Conservation (phyloP, 64 coral and sea anemone species). For the Actinia equina region DNA sequence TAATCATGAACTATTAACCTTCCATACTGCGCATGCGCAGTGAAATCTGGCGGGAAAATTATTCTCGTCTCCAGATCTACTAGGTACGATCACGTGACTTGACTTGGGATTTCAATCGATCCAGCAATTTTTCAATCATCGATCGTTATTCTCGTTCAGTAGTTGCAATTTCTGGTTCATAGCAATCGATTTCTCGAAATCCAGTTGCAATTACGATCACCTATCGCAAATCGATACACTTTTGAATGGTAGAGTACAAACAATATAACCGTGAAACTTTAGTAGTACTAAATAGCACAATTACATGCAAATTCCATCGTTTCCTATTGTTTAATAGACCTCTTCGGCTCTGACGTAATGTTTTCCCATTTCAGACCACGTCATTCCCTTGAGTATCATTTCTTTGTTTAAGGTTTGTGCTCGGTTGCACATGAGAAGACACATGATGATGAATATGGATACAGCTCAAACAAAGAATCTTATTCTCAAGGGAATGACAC, state of each 20-base stretch:
- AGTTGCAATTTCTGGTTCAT: not conserved
- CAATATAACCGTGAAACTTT: no score
- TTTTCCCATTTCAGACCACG: no score
- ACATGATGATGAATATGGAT: no score
- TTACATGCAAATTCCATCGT: no score
- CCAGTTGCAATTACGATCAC: not conserved
- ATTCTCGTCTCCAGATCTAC: slow-evolving; percentile 2
- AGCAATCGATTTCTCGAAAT: not conserved
- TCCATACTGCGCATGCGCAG: not conserved
- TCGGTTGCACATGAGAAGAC: no score
- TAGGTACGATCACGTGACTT: not conserved
- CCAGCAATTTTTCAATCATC: not conserved
- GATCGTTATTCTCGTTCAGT: slow-evolving; percentile 1
- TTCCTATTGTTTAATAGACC: no score
- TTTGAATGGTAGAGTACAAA: not conserved
- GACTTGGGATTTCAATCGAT: not conserved
- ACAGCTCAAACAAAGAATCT: no score
- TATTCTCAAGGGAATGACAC: no score
- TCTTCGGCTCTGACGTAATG: no score
- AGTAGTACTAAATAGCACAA: no score
- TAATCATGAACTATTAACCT: not conserved
- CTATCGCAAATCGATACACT: not conserved
- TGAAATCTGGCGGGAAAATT: not conserved
- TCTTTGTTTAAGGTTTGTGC: no score
- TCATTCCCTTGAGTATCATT: no score